Conservation (phyloP, 2,113 vertebrate genomes). For the Callocephalon fimbriatum region DNA sequence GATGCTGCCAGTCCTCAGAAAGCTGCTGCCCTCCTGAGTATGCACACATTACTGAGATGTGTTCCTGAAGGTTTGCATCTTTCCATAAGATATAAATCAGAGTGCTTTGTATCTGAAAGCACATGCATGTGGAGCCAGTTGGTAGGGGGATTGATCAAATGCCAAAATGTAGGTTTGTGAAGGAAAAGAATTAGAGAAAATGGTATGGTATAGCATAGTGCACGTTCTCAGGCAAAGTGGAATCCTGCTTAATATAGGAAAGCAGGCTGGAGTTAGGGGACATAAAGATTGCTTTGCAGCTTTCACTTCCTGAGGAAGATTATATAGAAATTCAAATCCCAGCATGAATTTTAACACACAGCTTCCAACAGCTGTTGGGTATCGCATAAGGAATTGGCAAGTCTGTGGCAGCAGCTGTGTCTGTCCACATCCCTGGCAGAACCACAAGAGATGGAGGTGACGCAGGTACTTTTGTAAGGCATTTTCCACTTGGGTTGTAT, state of each 20-base stretch:
- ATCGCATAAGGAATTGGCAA: constrained; percentile 34
- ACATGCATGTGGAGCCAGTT: not conserved
- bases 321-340: constrained; percentile 16
- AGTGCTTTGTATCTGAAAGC: not conserved
- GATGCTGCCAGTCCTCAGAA: not conserved
- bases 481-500: not conserved
- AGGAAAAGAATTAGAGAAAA: not conserved
- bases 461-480: not conserved
- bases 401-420: not conserved
- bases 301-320: constrained; percentile 16
- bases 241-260: not conserved
- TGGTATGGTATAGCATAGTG: not conserved
- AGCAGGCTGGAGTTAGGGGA: not conserved
- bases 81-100: not conserved
- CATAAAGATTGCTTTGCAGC: not conserved
- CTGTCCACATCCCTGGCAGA: not conserved
- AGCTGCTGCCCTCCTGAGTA: not conserved
- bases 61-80: not conserved
- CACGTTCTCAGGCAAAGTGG: not conserved
- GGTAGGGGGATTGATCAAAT: not conserved
- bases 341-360: constrained; percentile 26
- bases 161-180: not conserved
- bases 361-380: constrained; percentile 40
- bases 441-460: not conserved
- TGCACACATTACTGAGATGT: not conserved